phyloP scores from a whole-genome alignment of 1,140 invertebrate species.

The Cydia fagiglandana region DNA sequence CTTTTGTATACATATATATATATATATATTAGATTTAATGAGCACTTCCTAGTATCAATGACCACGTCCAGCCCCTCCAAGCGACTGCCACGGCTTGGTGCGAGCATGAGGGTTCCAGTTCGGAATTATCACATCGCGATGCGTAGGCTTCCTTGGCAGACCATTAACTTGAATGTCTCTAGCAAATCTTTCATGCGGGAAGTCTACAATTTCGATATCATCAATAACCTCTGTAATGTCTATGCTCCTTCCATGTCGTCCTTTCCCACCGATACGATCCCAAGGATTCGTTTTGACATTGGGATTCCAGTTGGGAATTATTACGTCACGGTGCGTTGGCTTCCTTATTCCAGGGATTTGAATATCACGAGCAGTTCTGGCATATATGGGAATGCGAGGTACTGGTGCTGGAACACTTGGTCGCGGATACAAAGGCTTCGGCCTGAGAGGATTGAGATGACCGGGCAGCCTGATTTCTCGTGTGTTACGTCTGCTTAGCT shows the following conservation, averaged over 20 bases:
- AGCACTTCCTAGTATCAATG: not conserved
- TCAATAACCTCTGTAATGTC: not conserved
- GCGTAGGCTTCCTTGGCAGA: slow-evolving; percentile 27
- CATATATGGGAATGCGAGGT: slow-evolving; percentile 39
- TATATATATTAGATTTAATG: not conserved
- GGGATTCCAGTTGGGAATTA: slow-evolving; percentile 52
- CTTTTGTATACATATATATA: too few relatives aligned
- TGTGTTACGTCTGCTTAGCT: slow-evolving; percentile 52
- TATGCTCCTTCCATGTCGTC: slow-evolving; percentile 26
- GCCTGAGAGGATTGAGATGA: not conserved
- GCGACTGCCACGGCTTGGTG: slow-evolving; percentile 16
- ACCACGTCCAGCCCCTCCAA: slow-evolving; percentile 7
- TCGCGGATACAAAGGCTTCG: slow-evolving; percentile 16
- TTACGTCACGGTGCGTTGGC: slow-evolving; percentile 42
- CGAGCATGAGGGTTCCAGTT: slow-evolving; percentile 32
- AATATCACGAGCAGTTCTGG: slow-evolving; percentile 37
- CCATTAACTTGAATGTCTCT: slow-evolving; percentile 31
- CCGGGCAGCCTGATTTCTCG: slow-evolving; percentile 35
- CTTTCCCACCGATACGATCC: slow-evolving; percentile 33
- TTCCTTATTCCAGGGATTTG: slow-evolving; percentile 42
- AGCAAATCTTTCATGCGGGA: not conserved
- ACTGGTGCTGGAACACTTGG: slow-evolving; percentile 3
- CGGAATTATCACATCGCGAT: slow-evolving; percentile 34
- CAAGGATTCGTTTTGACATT: slow-evolving; percentile 43
- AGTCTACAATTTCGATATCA: not conserved